Evolutionary conservation across 64 coral and sea anemone genomes (phyloP).

Genomic region (Acropora tenuis): DNA sequence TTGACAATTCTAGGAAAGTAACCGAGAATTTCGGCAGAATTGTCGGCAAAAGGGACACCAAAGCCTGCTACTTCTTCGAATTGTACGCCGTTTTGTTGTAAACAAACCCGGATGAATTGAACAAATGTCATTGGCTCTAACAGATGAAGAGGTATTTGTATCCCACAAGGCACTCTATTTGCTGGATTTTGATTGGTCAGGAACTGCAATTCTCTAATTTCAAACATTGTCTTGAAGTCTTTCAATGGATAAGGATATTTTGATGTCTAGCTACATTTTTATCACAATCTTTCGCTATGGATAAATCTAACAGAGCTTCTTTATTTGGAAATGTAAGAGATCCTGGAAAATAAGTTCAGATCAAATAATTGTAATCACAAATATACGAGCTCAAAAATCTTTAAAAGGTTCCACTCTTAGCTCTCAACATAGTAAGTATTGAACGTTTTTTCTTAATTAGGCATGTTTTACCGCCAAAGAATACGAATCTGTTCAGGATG

Average conservation of each 20-base stretch:
- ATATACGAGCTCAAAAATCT: too few relatives aligned
- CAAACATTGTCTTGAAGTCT: conserved; percentile 26
- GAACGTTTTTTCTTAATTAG: conserved; percentile 20
- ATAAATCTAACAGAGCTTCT: background rate
- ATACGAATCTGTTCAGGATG: conserved; percentile 73
- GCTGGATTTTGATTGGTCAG: conserved; percentile 67
- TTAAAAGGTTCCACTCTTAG: too few relatives aligned
- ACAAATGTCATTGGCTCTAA: conserved; percentile 65
- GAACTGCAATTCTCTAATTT: conserved; percentile 52
- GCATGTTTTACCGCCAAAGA: conserved; percentile 63
- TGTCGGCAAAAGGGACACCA: background rate
- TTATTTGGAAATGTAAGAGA: conserved; percentile 83
- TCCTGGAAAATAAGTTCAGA: background rate
- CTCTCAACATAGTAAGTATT: too few relatives aligned
- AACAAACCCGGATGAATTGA: conserved; percentile 64
- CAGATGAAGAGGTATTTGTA: background rate
- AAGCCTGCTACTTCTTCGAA: conserved; percentile 68
- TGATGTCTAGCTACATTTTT: conserved; percentile 17
- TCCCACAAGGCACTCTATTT: conserved; percentile 61
- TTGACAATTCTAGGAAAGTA: background rate
- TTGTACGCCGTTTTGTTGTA: conserved; percentile 79
- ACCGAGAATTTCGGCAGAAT: background rate
- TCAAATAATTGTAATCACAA: background rate
- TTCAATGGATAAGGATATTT: background rate
- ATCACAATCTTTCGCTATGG: background rate